Evolutionary conservation across 2,888 invertebrate species (phyloP).

Genomic region (Synanthedon vespiformis): DNA sequence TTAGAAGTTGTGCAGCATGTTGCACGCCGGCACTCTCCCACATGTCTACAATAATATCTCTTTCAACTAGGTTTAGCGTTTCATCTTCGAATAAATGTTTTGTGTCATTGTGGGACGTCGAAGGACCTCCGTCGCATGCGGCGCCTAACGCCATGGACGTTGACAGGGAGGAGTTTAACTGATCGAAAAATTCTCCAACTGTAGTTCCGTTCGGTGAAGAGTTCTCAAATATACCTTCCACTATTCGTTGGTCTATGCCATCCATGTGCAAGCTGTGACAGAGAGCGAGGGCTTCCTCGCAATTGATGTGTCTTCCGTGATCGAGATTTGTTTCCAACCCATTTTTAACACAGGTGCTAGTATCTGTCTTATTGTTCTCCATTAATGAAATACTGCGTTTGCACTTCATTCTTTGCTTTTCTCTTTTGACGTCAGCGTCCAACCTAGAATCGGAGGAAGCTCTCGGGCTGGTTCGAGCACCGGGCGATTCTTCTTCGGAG

Average conservation of each 20-base stretch:
- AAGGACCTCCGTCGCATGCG: background rate
- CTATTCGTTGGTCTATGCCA: slow-evolving; percentile 36
- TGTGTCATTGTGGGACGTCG: slow-evolving; percentile 4
- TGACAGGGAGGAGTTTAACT: slow-evolving; percentile 41
- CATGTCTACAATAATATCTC: background rate
- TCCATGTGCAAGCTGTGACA: slow-evolving; percentile 50
- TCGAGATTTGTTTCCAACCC: slow-evolving; percentile 21
- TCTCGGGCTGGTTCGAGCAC: slow-evolving; percentile 35
- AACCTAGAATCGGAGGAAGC: slow-evolving; percentile 44
- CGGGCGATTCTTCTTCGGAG: slow-evolving; percentile 16
- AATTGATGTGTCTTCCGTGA: slow-evolving; percentile 42
- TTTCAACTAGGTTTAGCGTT: background rate
- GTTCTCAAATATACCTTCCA: slow-evolving; percentile 45
- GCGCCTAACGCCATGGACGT: slow-evolving; percentile 26
- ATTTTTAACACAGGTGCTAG: background rate
- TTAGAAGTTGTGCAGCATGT: background rate
- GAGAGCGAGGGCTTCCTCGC: slow-evolving; percentile 41
- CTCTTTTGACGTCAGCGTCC: slow-evolving; percentile 17
- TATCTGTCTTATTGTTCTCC: background rate
- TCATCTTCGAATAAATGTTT: slow-evolving; percentile 10
- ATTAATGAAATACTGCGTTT: slow-evolving; percentile 5
- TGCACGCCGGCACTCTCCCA: slow-evolving; percentile 79
- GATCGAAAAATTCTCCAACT: slow-evolving; percentile 57
- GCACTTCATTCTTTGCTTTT: slow-evolving; percentile 5
- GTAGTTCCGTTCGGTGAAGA: slow-evolving; percentile 33